Evolutionary conservation across 2,888 invertebrate genomes (phyloP), one percentile per base, ranked within the genome.

Genomic region (Drosophila testacea): DNA sequence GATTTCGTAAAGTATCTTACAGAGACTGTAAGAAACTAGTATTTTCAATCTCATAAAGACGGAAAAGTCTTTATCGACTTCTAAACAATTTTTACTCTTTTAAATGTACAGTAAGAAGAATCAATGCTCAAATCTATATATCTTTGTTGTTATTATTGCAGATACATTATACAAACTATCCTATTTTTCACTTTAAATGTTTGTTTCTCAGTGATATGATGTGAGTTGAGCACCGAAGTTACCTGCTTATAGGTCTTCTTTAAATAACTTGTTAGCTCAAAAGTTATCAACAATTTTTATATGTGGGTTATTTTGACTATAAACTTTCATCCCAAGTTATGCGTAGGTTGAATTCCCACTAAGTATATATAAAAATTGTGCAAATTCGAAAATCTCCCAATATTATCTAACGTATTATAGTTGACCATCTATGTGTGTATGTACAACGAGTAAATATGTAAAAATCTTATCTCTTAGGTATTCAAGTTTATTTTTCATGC

Each of bases 401-500:
- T n/a, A 54, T 59, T 64, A 13, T 57, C 42, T 54, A 42, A 13
- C 13, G 44, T 13, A 50, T 16, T 7, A 9, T 38, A 47, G 3
- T 16, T 6, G 6, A n/a, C 7, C 16, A 30, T 13, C 16, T 44
- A 41, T 34, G 32, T 42, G 2, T 56, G 30, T 30, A 30, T 57
- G 28, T 57, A 47, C 11, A 7, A 7, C 28, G 38, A 41, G 50
- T 48, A 54, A 57, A 57, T 63, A 59, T 48, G 39, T 55, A 52
- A 7, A 65, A 38, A 5, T 22, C 57, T 71, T 56, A 77, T 75
- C 62, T 11, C 32, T 46, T 59, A 61, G 52, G 51, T 55, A 60
- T 44, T 44, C 38, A 16, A 13, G 48, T 57, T 50, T 27, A 48
- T 22, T 42, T 62, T 63, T 30, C 34, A 39, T 44, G 67, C 30